Evolutionary conservation across 2,113 vertebrate species (phyloP).

Genomic region (Lepisosteus osseus): DNA sequence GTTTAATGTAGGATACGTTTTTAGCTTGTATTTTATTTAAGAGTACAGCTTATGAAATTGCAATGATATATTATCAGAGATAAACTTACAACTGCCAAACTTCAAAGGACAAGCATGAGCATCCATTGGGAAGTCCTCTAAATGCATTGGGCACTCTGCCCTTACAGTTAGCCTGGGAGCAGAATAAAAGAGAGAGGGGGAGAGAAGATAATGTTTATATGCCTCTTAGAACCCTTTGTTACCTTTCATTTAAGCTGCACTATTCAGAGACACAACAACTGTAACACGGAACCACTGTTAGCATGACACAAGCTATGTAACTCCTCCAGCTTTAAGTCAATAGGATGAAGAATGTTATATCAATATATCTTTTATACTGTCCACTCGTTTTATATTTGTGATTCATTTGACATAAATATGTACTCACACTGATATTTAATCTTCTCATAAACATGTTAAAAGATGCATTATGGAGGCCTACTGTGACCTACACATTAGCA

Average conservation of each 20-base stretch:
- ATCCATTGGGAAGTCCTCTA: conserved; percentile 78
- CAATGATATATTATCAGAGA: not conserved
- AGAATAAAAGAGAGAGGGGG: conserved; percentile 13
- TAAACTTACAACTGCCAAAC: conserved; percentile 75
- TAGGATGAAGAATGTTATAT: conserved; percentile 51
- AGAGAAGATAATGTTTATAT: conserved; percentile 6
- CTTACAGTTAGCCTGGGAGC: conserved; percentile 67
- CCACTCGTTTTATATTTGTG: conserved; percentile 51
- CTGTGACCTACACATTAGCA: conserved; percentile 25
- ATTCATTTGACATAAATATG: conserved; percentile 55
- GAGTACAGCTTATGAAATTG: not conserved
- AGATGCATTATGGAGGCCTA: conserved; percentile 44
- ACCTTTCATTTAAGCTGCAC: conserved; percentile 21
- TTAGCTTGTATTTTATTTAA: no score
- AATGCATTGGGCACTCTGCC: conserved; percentile 77
- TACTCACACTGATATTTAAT: conserved; percentile 33
- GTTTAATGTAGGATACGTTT: no score
- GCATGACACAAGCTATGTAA: not conserved
- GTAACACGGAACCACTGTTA: not conserved
- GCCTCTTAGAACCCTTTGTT: not conserved
- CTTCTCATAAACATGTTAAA: conserved; percentile 49
- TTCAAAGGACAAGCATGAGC: conserved; percentile 76
- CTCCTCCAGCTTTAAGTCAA: conserved; percentile 34
- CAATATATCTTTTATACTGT: conserved; percentile 41
- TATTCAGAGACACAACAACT: not conserved